These are phyloP conservation scores for Lonchura striata DNA, from an alignment of 2,113 vertebrate genomes.

Conservation along the genomic window DNA sequence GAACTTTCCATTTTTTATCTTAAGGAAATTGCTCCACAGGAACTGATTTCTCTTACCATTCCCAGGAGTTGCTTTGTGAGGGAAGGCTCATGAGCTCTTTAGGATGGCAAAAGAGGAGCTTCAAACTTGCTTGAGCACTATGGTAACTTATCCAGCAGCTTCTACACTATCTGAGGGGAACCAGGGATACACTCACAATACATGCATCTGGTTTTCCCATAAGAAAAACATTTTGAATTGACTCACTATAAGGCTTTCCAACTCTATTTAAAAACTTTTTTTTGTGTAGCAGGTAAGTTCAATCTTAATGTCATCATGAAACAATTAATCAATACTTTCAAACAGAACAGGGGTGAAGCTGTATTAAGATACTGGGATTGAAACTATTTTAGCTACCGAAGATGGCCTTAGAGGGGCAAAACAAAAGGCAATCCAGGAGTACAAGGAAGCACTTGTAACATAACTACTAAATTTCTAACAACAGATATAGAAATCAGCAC, in stretches of 20 bases:
- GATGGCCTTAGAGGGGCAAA: neutral
- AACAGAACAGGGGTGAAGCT: neutral
- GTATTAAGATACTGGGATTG: neutral
- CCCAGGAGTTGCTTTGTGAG: neutral
- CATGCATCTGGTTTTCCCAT: neutral
- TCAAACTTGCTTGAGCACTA: neutral
- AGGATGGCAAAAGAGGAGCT: neutral
- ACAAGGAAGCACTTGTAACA: neutral
- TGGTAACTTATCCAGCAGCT: neutral
- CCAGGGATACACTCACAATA: neutral
- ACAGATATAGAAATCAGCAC: neutral
- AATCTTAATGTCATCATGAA: neutral
- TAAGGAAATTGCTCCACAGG: neutral
- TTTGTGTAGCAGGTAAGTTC: neutral
- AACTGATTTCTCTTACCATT: neutral
- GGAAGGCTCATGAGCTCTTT: neutral
- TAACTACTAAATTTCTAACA: neutral
- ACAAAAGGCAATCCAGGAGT: neutral
- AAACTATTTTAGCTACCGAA: neutral
- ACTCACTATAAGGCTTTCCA: neutral
- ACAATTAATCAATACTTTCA: neutral
- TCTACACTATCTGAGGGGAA: neutral
- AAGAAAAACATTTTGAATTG: neutral
- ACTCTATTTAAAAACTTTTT: neutral
- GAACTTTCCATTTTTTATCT: neutral